These are phyloP conservation scores for Thymelicus sylvestris DNA, from an alignment of 2,888 invertebrate species.

Conservation along the genomic window DNA sequence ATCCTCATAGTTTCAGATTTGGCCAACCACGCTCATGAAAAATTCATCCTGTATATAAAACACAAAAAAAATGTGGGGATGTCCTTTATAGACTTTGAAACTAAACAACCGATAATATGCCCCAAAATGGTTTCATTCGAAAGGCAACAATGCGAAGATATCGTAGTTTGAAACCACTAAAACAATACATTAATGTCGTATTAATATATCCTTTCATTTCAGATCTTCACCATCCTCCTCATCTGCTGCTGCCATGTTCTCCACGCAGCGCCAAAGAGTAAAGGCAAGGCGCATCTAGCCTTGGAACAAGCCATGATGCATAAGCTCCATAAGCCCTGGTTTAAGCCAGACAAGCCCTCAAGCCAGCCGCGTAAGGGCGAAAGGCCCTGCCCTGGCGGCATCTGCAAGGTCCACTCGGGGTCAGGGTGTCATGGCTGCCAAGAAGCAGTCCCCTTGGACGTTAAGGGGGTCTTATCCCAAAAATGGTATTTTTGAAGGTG, in stretches of 20 bases:
- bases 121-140: too few species aligned
- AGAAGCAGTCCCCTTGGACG: constrained; percentile 50
- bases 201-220: neutral
- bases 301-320: constrained; percentile 55
- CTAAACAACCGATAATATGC: too few species aligned
- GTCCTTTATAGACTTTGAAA: too few species aligned
- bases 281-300: constrained; percentile 33
- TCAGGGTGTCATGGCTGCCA: constrained; percentile 55
- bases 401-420: constrained; percentile 49
- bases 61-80: too few species aligned
- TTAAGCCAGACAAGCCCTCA: constrained; percentile 49
- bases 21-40: too few species aligned
- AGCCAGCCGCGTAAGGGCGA: constrained; percentile 63
- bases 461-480: too few species aligned
- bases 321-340: constrained; percentile 61
- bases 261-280: constrained; percentile 40
- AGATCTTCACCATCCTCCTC: constrained; percentile 34
- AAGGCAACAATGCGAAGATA: too few species aligned
- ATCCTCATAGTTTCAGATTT: too few species aligned
- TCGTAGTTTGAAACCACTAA: too few species aligned
- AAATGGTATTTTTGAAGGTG: too few species aligned
- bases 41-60: too few species aligned
- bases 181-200: too few species aligned
- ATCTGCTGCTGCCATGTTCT: constrained; percentile 26
- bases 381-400: constrained; percentile 51